Base-by-base conservation (phyloP, 2,797 vertebrate species). In the Rhodeus uyekii region DNA sequence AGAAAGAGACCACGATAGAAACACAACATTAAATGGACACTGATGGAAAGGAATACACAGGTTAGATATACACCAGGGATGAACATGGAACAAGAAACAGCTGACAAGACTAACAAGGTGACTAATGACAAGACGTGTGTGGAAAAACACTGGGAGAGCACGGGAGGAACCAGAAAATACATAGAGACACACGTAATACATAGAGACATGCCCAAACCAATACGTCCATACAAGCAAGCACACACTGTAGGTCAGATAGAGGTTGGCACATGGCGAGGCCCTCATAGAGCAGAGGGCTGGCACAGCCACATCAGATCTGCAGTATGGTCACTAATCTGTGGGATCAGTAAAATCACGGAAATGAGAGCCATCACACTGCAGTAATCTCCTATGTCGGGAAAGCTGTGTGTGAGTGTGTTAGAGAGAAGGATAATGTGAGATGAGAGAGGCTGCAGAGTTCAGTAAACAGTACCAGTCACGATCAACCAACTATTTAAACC, bases 281-380 rank as follows among this genome's bases (percentile, higher is more conserved):
- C 58, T 61, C 24, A 44, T 7, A 32, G 22, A 50, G 50, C 72
- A 1, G 29, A 32, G 39, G 39, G 63, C 39, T 82, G 73, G 73
- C 81, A 60, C 81, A 27, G 63, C 3, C 32, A 32, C 71, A 65
- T 42, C 24, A 67, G 46, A 82, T 58, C 24, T 50, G 80, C 72
- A 46, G 61, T 76, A 64, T 76, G 80, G 48, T 55, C 36, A 29
- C 24, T 82, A 76, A 82, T 82, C 63, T 82, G 67, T 27, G 42
- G 38, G 69, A 73, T 81, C 78, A 80, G 78, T 74, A 81, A 74
- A 81, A 64, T 64, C 19, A 44, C 6, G 12, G 63, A 82, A 76
- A 82, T 76, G 73, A 58, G 73, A 69, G 39, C 27, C 63, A 68
- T 76, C 81, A 76, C 50, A 69, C 48, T 76, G 72, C 61, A 69